phyloP scores from a whole-genome alignment of 2,797 vertebrate species.

The Schizothorax lantsangensis region DNA sequence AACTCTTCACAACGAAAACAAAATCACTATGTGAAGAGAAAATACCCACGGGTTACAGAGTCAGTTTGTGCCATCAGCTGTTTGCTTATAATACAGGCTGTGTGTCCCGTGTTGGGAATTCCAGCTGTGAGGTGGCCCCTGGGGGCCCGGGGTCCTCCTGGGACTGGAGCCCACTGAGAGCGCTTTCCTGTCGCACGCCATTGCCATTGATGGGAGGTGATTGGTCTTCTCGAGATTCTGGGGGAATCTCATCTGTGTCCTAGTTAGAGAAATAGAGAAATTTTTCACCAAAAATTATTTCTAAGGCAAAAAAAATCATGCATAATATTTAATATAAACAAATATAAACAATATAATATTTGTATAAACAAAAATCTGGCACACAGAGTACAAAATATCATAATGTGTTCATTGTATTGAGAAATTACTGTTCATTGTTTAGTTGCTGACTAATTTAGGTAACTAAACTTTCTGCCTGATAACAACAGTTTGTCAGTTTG shows the following conservation, averaged over 20 bases:
- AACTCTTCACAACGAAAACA: not conserved
- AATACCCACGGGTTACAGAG: not conserved
- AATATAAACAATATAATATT: too few relatives aligned
- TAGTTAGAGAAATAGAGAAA: not conserved
- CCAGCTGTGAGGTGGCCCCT: not conserved
- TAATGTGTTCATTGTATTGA: not conserved
- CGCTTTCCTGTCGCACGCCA: not conserved
- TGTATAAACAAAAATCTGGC: not conserved
- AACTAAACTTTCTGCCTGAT: not conserved
- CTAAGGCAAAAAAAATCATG: not conserved
- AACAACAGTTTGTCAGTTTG: not conserved
- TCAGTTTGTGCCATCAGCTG: slow-evolving; percentile 12
- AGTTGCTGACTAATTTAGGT: not conserved
- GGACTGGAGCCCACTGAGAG: slow-evolving; percentile 5
- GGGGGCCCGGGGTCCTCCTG: slow-evolving; percentile 9
- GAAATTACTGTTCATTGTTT: not conserved
- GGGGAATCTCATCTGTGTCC: slow-evolving; percentile 46
- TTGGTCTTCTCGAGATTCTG: not conserved
- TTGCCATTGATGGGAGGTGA: not conserved
- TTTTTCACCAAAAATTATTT: not conserved
- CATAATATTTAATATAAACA: not conserved
- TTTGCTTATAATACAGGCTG: slow-evolving; percentile 1
- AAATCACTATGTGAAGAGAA: not conserved
- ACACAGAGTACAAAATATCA: not conserved
- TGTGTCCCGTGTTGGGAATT: slow-evolving; percentile 17